Base-by-base conservation (phyloP, 2,888 invertebrate genomes). In the Lasioglossum villosulum region DNA sequence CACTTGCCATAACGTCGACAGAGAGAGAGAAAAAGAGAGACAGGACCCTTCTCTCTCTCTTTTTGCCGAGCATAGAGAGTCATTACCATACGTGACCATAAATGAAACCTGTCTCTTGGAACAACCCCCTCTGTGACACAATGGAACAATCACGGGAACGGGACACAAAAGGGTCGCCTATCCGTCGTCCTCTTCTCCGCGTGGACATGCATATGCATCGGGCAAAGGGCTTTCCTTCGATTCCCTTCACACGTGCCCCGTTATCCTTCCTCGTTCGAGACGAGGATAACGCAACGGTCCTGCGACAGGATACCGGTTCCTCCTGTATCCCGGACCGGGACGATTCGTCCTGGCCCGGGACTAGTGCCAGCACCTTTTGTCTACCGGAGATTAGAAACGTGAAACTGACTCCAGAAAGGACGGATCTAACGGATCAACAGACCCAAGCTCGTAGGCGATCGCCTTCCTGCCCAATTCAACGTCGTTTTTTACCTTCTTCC, bases 301-400 rank as follows among this genome's bases (percentile, higher is more conserved):
- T 95, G 93, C 91, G 84, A 84, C 91, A 88, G 93, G 94, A 95
- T 95, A 95, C 95, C 95, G 95, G 95, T 95, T 95, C 92, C 88
- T 81, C 89, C 88, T 83, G 90, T 90, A 92, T 94, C 89, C 92
- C 90, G 89, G 82, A 89, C 87, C 93, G 94, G 94, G 94, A 94
- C 94, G 88, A 88, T 93, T 93, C 90, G 93, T 93, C 93, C 94
- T 91, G 63, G 30, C 63, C 27, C 59, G 59, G 86, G 86, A 71
- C 80, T 71, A 27, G 30, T 77, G 12, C 75, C 75, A 81, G 66
- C 42, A 85, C 45, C 74, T 84, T 87, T 93, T 93, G 92, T 93
- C 91, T 92, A 91, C 82, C 39, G 48, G 78, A 91, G 93, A 93
- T 93, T 93, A 92, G 86, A 63, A 84, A 78, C 90, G 87, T 85